Conservation (phyloP, 2,888 invertebrate genomes). For the Allygus modestus region DNA sequence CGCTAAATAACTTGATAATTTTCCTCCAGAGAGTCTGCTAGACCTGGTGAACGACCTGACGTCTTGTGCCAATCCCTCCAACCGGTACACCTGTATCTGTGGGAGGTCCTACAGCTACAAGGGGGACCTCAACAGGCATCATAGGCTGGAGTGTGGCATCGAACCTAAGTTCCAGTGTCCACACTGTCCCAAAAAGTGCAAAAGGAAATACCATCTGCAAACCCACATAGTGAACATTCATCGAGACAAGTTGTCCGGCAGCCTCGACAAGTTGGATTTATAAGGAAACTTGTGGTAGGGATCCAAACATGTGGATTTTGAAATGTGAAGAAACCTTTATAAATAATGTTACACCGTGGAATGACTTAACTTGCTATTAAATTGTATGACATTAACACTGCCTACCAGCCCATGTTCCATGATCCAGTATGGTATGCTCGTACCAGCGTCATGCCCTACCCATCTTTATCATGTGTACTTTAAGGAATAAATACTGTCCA, state of each 20-base stretch:
- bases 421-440: too few relatives aligned
- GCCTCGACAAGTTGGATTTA: background rate
- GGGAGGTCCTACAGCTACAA: slow-evolving; percentile 65
- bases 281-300: background rate
- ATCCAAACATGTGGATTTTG: too few relatives aligned
- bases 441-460: too few relatives aligned
- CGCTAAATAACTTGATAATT: too few relatives aligned
- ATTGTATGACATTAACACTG: too few relatives aligned
- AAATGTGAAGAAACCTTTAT: too few relatives aligned
- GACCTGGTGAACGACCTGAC: slow-evolving; percentile 8
- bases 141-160: slow-evolving; percentile 68
- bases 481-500: too few relatives aligned
- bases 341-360: too few relatives aligned
- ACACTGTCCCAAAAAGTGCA: slow-evolving; percentile 67
- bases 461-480: too few relatives aligned
- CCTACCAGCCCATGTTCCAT: too few relatives aligned
- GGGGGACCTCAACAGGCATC: slow-evolving; percentile 65
- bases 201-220: slow-evolving; percentile 64
- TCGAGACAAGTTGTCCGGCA: background rate
- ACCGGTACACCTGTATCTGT: slow-evolving; percentile 53
- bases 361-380: too few relatives aligned
- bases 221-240: slow-evolving; percentile 61
- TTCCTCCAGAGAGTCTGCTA: background rate
- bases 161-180: slow-evolving; percentile 68
- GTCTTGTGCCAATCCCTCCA: too few relatives aligned